Conservation (phyloP, 2,888 invertebrate genomes). For the Torymus auratus region DNA sequence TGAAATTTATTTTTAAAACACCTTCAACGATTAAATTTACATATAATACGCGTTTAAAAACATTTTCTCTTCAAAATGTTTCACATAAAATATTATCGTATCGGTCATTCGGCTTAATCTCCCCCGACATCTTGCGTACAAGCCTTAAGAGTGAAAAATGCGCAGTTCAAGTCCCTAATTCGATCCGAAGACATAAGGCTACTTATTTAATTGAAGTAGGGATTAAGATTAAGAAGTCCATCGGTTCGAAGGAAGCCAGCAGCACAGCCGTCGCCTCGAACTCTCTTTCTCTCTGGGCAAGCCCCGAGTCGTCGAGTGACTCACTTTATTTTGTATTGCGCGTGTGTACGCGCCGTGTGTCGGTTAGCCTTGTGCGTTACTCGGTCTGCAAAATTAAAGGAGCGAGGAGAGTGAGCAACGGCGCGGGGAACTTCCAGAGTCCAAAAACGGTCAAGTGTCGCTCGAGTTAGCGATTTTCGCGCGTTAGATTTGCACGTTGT, state of each 20-base stretch:
- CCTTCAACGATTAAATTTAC: no score
- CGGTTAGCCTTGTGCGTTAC: not conserved
- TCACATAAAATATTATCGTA: not conserved
- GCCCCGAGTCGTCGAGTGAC: not conserved
- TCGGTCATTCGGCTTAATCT: not conserved
- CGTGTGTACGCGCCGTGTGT: no score
- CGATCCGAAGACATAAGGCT: slow-evolving; percentile 29
- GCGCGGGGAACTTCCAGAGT: not conserved
- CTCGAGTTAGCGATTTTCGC: slow-evolving; percentile 1
- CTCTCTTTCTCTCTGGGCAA: no score
- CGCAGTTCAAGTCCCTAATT: slow-evolving; percentile 29
- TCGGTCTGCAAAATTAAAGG: slow-evolving; percentile 2
- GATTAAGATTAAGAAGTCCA: slow-evolving; percentile 46
- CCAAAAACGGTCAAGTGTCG: slow-evolving; percentile 25
- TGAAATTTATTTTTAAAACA: no score
- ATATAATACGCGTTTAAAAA: no score
- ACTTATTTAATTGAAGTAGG: slow-evolving; percentile 49
- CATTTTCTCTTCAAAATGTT: not conserved
- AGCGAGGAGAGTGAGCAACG: not conserved
- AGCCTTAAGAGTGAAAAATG: slow-evolving; percentile 25
- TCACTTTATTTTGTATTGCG: slow-evolving; percentile 31
- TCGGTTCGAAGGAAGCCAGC: slow-evolving; percentile 47
- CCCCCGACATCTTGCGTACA: not conserved
- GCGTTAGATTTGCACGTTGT: not conserved
- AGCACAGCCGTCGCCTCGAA: slow-evolving; percentile 3